Percentiles rank a stretch among this genome's conserved stretches.
Conservation (phyloP, 2,113 vertebrate species). For the Misgurnus mizolepis region DNA sequence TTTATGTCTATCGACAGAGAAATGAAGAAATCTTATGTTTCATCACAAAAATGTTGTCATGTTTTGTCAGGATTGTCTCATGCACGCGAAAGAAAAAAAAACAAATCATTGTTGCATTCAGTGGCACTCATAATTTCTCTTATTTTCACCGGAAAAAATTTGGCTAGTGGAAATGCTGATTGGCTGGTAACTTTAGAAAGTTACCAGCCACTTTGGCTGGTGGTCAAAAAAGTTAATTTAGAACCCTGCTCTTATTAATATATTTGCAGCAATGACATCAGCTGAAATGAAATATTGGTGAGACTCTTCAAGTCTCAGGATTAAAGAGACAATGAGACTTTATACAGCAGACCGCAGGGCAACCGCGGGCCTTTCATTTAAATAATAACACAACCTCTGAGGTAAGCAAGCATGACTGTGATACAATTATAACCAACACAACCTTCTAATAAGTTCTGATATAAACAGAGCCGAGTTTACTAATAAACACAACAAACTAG, state of each 20-base stretch:
- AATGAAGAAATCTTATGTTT: no score
- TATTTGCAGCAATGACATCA: slow-evolving; percentile 43
- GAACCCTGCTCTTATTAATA: slow-evolving; percentile 52
- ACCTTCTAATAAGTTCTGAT: slow-evolving; percentile 36
- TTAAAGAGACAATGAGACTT: slow-evolving; percentile 44
- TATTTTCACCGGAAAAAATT: no score
- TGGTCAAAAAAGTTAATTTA: no score
- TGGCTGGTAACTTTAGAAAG: no score
- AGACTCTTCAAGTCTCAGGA: slow-evolving; percentile 54
- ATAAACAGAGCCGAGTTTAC: slow-evolving; percentile 46
- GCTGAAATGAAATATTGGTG: slow-evolving; percentile 61
- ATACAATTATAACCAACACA: slow-evolving; percentile 66
- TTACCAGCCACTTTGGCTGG: no score
- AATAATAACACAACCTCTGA: slow-evolving; percentile 69
- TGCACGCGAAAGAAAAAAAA: no score
- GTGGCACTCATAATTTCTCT: no score
- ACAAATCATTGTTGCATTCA: no score
- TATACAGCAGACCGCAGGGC: slow-evolving; percentile 61
- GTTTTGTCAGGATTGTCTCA: no score
- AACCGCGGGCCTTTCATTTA: slow-evolving; percentile 63
- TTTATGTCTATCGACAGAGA: no score
- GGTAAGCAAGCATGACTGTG: slow-evolving; percentile 52
- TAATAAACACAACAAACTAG: slow-evolving; percentile 36
- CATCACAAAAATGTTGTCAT: no score
- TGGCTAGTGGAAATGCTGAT: no score